These are phyloP conservation scores for Indicator maculatus DNA, from an alignment of 2,113 vertebrate genomes.

Conservation along the genomic window DNA sequence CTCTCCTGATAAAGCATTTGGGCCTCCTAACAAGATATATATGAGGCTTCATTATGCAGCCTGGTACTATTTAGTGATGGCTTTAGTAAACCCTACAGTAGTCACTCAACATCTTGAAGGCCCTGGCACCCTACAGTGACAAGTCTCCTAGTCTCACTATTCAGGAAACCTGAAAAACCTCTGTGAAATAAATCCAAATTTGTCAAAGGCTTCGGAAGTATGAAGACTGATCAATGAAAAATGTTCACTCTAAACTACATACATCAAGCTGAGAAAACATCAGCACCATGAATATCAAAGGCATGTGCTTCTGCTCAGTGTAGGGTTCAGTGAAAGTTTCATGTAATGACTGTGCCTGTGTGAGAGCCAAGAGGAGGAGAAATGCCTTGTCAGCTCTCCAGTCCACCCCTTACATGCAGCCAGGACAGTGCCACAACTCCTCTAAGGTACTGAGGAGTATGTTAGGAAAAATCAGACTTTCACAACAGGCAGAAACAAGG, in stretches of 20 bases:
- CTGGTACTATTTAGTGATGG: not conserved
- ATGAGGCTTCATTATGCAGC: accelerated
- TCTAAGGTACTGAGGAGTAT: not conserved
- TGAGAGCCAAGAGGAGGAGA: not conserved
- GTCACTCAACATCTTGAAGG: not conserved
- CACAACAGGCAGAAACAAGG: not conserved
- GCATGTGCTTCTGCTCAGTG: not conserved
- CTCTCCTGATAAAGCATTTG: not conserved
- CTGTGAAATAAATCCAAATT: not conserved
- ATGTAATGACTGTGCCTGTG: not conserved
- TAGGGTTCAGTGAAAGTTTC: not conserved
- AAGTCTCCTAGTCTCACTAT: not conserved
- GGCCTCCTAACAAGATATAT: not conserved
- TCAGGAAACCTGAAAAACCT: not conserved
- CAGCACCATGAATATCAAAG: not conserved
- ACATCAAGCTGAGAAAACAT: not conserved
- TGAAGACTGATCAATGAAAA: accelerated
- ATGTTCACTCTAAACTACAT: accelerated
- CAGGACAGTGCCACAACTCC: not conserved
- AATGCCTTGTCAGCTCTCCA: not conserved
- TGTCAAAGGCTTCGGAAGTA: not conserved
- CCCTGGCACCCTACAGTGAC: accelerated
- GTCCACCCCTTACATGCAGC: not conserved
- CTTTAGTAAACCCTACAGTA: not conserved
- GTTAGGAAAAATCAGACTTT: not conserved